Base-by-base conservation (phyloP, 64 coral and sea anemone genomes). In the Pocillopora damicornis region DNA sequence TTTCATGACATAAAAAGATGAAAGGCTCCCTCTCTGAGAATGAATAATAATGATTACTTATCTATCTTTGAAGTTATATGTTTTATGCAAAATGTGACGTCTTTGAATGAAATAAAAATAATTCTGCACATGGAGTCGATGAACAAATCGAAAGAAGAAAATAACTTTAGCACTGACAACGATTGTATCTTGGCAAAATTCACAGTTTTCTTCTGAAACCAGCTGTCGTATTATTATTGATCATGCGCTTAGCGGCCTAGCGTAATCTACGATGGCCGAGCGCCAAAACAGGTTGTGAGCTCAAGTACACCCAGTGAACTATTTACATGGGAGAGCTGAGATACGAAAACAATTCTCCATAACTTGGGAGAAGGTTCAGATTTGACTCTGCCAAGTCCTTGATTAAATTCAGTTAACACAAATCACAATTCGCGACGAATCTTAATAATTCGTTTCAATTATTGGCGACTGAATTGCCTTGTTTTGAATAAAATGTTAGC, bases 291-390 rank as follows among this genome's bases (percentile, higher is more conserved):
- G 71, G 59, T 80, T 51, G 68, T 65, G 69, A 77, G 37, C 20
- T 66, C 61, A 82, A 74, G 82, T 75, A 85, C 79, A 89, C 60
- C 73, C 73, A 78, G 62, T 8, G 76, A 8, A 42, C 35, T 92
- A 88, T 92, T 88, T 92, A 92, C 91, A 93, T 77, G 77, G 82
- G 59, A 73, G 75, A 89, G 75, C 59, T 93, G 74, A 25, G 71
- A 89, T 89, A 61, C 60, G 72, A 89, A 85, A 89, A 83, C 3
- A 60, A 77, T 25, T 45, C 34, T 15, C 75, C 15, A 71, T 61
- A 36, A 10, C 23, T 62, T 86, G 2, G 7, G 42, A 45, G 63
- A 60, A 59, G 76, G 18, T 35, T 65, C 56, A n/a, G 78, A 36
- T 82, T 75, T 36, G 25, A 75, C 74, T 26, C 35, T 69, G 86